These are phyloP conservation scores for Smittia aterrima DNA, from an alignment of 2,888 invertebrate genomes.

Conservation along the genomic window DNA sequence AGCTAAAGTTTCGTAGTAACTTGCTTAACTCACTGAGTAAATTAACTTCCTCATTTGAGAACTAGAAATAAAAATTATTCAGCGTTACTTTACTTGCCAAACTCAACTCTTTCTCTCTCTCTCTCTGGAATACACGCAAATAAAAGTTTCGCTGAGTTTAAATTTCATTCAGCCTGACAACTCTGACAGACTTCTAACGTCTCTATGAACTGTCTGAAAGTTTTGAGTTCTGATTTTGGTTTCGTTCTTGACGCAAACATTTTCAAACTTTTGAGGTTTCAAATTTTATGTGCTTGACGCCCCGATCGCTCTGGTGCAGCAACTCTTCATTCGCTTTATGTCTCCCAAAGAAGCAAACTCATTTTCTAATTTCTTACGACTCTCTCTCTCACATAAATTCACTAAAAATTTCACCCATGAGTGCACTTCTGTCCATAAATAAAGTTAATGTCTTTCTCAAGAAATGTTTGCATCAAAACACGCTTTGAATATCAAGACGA, in stretches of 20 bases:
- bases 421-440: not conserved
- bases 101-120: not conserved
- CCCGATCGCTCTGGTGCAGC: not conserved
- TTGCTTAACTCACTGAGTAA: too few relatives aligned
- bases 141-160: too few relatives aligned
- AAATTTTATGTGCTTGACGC: not conserved
- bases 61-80: not conserved
- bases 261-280: not conserved
- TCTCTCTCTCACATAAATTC: not conserved
- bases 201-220: not conserved
- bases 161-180: not conserved
- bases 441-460: not conserved
- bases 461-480: not conserved
- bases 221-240: not conserved
- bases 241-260: constrained; percentile 7
- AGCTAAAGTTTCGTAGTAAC: too few relatives aligned
- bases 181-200: not conserved
- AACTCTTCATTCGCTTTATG: not conserved
- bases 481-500: too few relatives aligned
- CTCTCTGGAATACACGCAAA: not conserved
- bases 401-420: not conserved
- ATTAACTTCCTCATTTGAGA: not conserved
- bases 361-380: not conserved
- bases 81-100: not conserved
- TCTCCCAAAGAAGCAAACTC: not conserved